phyloP scores from a whole-genome alignment of 1,140 invertebrate species.

The Orchesella cincta region DNA sequence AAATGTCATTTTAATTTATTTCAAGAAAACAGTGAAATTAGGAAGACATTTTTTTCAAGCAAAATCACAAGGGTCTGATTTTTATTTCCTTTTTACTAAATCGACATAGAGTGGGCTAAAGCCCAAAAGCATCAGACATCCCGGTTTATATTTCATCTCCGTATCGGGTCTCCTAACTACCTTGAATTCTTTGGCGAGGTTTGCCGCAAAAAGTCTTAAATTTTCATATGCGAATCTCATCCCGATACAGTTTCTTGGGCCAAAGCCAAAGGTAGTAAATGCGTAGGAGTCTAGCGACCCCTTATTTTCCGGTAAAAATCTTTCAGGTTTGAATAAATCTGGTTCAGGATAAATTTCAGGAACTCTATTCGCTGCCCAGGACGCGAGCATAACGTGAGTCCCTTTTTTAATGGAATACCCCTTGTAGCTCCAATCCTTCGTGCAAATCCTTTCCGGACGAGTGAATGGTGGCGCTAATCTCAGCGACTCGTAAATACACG shows the following conservation, averaged over 20 bases:
- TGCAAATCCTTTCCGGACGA: slow-evolving; percentile 46
- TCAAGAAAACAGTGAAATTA: too few species aligned
- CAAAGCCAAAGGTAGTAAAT: slow-evolving; percentile 41
- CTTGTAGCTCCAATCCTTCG: slow-evolving; percentile 43
- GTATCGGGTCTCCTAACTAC: slow-evolving; percentile 38
- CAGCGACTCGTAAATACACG: slow-evolving; percentile 49
- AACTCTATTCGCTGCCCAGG: slow-evolving; percentile 69
- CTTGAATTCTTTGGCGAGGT: slow-evolving; percentile 38
- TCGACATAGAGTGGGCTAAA: slow-evolving; percentile 43
- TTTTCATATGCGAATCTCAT: slow-evolving; percentile 46
- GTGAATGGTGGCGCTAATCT: slow-evolving; percentile 42
- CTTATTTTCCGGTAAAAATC: slow-evolving; percentile 79
- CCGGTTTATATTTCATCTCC: slow-evolving; percentile 40
- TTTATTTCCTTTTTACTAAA: slow-evolving; percentile 34
- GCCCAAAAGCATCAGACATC: slow-evolving; percentile 23
- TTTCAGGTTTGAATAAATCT: slow-evolving; percentile 82
- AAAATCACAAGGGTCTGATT: too few species aligned
- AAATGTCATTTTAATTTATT: too few species aligned
- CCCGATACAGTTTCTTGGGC: slow-evolving; percentile 44
- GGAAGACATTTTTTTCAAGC: too few species aligned
- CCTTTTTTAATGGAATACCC: slow-evolving; percentile 42
- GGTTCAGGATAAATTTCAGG: slow-evolving; percentile 79
- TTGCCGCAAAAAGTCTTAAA: slow-evolving; percentile 33
- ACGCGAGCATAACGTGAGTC: slow-evolving; percentile 32
- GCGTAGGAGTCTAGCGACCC: slow-evolving; percentile 31